phyloP scores from a whole-genome alignment of 2,113 vertebrate genomes.

The Lipotes vexillifer region DNA sequence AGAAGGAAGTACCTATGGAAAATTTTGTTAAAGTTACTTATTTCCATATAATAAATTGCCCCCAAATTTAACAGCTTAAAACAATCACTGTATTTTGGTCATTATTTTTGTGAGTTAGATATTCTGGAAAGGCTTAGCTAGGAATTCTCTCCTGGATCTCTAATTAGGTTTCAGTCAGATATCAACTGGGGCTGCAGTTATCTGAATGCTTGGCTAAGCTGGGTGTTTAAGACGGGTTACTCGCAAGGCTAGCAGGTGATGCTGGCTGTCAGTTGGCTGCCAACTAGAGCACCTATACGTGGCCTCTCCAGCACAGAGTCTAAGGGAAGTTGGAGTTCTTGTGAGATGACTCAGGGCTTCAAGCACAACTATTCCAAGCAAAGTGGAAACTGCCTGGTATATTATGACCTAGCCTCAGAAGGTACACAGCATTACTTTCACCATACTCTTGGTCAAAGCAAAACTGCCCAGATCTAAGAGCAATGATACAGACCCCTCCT shows the following conservation, averaged over 20 bases:
- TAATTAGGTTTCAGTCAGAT: background rate
- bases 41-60: background rate
- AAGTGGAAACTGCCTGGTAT: background rate
- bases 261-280: too few species aligned
- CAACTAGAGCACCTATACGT: accelerated
- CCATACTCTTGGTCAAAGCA: background rate
- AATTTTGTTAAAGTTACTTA: background rate
- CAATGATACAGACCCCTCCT: background rate
- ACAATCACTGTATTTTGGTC: background rate
- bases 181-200: background rate
- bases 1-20: background rate
- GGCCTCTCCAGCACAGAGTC: background rate
- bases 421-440: background rate
- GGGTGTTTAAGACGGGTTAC: background rate
- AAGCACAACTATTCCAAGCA: background rate
- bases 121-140: background rate
- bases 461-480: background rate
- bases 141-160: background rate
- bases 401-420: background rate
- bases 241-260: too few species aligned
- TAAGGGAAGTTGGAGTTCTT: background rate
- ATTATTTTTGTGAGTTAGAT: background rate
- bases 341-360: background rate
- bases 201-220: background rate
- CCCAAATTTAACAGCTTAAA: background rate